Percentiles rank a stretch among this genome's conserved stretches.
Evolutionary conservation across 2,797 vertebrate species (phyloP).

Genomic region (Sebastes iracundus): DNA sequence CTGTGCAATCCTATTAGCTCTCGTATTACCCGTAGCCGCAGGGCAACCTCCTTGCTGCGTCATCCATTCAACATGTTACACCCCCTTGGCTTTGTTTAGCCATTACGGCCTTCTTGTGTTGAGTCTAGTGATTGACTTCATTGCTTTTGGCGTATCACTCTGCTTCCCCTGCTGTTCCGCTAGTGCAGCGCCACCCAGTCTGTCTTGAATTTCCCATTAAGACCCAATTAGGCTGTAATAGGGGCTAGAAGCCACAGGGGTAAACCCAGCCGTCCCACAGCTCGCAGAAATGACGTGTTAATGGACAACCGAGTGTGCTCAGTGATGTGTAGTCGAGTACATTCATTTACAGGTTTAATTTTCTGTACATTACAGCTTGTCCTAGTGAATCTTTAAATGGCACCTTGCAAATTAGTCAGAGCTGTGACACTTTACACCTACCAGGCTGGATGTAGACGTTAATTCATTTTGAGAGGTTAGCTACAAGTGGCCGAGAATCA

Average conservation of each 20-base stretch:
- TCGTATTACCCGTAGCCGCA: not conserved
- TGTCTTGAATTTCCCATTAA: conserved; percentile 59
- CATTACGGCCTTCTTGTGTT: conserved; percentile 9
- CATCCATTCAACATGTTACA: conserved; percentile 15
- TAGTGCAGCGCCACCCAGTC: conserved; percentile 45
- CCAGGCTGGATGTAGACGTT: not conserved
- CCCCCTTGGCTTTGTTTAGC: conserved; percentile 12
- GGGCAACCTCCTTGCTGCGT: not conserved
- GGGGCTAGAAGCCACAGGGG: conserved; percentile 44
- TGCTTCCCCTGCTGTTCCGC: conserved; percentile 23
- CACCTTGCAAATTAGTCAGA: conserved; percentile 10
- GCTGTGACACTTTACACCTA: not conserved
- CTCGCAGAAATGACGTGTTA: conserved; percentile 46
- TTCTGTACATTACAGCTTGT: conserved; percentile 25
- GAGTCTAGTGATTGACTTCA: conserved; percentile 20
- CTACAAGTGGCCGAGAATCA: not conserved
- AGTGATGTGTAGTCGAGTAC: conserved; percentile 22
- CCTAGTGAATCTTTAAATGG: conserved; percentile 37
- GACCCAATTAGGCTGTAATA: conserved; percentile 61
- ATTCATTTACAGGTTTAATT: conserved; percentile 56
- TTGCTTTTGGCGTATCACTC: conserved; percentile 13
- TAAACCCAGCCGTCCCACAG: conserved; percentile 33
- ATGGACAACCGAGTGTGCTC: conserved; percentile 48
- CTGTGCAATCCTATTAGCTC: not conserved
- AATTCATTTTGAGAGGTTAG: not conserved